A percentile compares a stretch with the other conserved stretches of the same genome.
Conservation (phyloP, 1,140 invertebrate genomes). For the Drosophila ficusphila region DNA sequence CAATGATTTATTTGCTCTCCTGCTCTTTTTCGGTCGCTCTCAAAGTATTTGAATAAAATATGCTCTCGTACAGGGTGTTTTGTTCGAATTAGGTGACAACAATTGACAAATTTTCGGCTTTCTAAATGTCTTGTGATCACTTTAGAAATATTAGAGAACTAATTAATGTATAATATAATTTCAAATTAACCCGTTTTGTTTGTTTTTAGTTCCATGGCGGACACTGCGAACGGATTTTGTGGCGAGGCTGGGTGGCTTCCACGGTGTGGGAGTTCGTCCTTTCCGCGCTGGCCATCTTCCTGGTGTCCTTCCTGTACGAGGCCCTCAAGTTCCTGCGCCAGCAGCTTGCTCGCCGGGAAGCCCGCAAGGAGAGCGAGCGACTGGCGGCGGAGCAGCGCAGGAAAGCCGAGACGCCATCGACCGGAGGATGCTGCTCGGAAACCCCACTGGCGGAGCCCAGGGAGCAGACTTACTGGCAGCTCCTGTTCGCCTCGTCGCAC, state of each 20-base stretch:
- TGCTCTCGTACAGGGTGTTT: slow-evolving; percentile 51
- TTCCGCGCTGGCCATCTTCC: slow-evolving; percentile 66
- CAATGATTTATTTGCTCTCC: slow-evolving; percentile 26
- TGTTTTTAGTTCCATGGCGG: slow-evolving; percentile 90
- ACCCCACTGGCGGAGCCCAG: slow-evolving; percentile 47
- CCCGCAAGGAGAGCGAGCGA: slow-evolving; percentile 45
- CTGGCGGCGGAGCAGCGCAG: slow-evolving; percentile 50
- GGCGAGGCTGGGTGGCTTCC: slow-evolving; percentile 88
- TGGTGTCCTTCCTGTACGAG: slow-evolving; percentile 72
- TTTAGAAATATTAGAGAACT: background rate
- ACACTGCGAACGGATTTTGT: slow-evolving; percentile 90
- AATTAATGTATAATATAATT: background rate
- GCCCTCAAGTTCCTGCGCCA: slow-evolving; percentile 73
- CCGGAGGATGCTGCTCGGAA: slow-evolving; percentile 52
- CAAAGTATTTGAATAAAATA: slow-evolving; percentile 12
- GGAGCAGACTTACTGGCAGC: slow-evolving; percentile 57
- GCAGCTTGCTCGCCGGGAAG: slow-evolving; percentile 45
- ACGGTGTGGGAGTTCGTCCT: slow-evolving; percentile 72
- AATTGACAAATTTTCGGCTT: too few species aligned
- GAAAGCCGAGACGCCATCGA: slow-evolving; percentile 23
- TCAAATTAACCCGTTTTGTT: background rate
- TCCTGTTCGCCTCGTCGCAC: slow-evolving; percentile 85
- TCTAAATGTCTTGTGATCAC: too few species aligned
- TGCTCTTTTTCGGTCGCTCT: slow-evolving; percentile 34
- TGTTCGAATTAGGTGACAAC: background rate